Base-by-base conservation (phyloP, 1,140 invertebrate genomes). In the Drosophila grimshawi region DNA sequence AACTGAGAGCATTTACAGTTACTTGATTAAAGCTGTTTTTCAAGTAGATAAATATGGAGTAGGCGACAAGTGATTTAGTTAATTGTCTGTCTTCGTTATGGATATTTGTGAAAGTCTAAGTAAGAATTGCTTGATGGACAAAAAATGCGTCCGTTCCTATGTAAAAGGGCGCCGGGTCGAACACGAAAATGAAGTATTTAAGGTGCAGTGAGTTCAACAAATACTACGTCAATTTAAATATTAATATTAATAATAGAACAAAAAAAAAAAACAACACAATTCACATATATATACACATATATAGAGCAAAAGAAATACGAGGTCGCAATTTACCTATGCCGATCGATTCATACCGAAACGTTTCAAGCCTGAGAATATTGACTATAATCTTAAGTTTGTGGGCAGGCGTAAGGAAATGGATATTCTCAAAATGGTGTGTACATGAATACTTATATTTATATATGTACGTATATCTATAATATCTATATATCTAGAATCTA, bases 291-390 rank as follows among this genome's bases (percentile, higher is more conserved):
- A 41, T n/a, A 41, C 8, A 41, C 8, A 41, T 10, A 37, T 39
- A 39, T 33, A 81, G 78, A 70, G 30, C 39, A 62, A 69, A 33
- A 52, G 5, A 39, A 60, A n/a, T n/a, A 29, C n/a, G 3, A 48
- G 6, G 6, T 30, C 37, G 2, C 37, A 67, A 29, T 30, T 75
- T 11, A 62, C 5, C 3, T 59, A 60, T 30, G 55, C 46, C 1
- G 91, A 92, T 69, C 78, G 91, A 5, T 92, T 92, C 51, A 91
- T 92, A 67, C 91, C 91, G 2, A 64, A 79, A 5, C 86, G 91
- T 1, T 91, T 83, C 49, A 61, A 61, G 8, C 60, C 63, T 1
- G 56, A 77, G 30, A 43, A 67, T 5, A 69, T 79, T 8, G 76
- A 86, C 2, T 61, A 55, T 2, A 92, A 91, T 77, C 35, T 77